These are phyloP conservation scores for Hypocryptadius cinnamomeus DNA, from an alignment of 2,113 vertebrate species.

Conservation along the genomic window DNA sequence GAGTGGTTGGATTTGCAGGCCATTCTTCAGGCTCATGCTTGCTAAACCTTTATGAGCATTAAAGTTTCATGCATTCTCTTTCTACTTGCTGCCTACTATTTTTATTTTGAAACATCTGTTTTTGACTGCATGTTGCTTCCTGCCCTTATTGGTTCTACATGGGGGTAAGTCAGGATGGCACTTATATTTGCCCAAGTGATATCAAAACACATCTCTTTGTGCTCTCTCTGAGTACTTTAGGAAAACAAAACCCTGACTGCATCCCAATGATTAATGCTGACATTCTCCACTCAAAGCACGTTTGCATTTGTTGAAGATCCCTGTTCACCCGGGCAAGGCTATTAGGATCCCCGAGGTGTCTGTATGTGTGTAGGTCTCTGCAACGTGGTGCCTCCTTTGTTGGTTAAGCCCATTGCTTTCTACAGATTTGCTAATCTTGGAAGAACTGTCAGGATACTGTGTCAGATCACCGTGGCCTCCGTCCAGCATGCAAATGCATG, in stretches of 20 bases:
- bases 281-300: not conserved
- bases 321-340: not conserved
- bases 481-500: constrained; percentile 63
- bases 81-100: not conserved
- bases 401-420: constrained; percentile 25
- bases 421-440: constrained; percentile 54
- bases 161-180: not conserved
- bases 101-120: not conserved
- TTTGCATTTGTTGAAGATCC: not conserved
- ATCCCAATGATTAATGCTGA: not conserved
- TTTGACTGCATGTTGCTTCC: not conserved
- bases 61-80: not conserved
- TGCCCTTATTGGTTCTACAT: not conserved
- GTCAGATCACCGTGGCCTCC: constrained; percentile 59
- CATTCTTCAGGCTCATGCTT: not conserved
- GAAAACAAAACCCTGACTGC: not conserved
- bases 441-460: constrained; percentile 31
- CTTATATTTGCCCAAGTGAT: not conserved
- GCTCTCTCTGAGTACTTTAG: not conserved
- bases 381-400: not conserved
- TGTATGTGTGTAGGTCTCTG: not conserved
- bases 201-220: not conserved
- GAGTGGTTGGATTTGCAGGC: not conserved
- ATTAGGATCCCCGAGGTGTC: not conserved
- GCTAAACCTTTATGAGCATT: not conserved